Percentiles rank a stretch among this genome's conserved stretches.
Conservation (phyloP, 2,888 invertebrate genomes). For the Drosophila buzzatii region DNA sequence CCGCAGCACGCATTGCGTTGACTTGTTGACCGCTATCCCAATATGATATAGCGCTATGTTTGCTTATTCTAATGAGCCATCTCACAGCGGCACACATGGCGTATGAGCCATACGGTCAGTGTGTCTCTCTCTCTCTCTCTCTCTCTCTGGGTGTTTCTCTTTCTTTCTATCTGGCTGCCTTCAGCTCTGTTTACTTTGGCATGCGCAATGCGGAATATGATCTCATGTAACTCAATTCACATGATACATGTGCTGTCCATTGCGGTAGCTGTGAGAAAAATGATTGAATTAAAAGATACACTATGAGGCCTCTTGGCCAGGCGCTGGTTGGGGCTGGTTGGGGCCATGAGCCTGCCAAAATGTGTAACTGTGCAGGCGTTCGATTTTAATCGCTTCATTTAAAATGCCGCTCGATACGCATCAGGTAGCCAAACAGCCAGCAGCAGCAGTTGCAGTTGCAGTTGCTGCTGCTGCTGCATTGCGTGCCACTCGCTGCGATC, state of each 20-base stretch:
- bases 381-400: conserved; percentile 83
- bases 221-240: conserved; percentile 75
- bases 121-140: background rate
- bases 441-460: background rate
- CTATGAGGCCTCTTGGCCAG: conserved; percentile 14
- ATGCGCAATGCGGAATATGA: conserved; percentile 60
- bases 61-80: conserved; percentile 71
- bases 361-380: conserved; percentile 76
- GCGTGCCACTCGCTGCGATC: conserved; percentile 79
- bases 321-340: background rate
- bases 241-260: conserved; percentile 56
- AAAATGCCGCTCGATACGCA: conserved; percentile 80
- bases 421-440: conserved; percentile 63
- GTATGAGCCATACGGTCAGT: conserved; percentile 25
- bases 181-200: conserved; percentile 23
- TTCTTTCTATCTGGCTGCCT: background rate
- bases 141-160: too few relatives aligned
- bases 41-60: conserved; percentile 52
- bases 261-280: conserved; percentile 74
- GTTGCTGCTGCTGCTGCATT: conserved; percentile 45
- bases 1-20: conserved; percentile 50
- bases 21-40: conserved; percentile 67
- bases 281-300: conserved; percentile 74
- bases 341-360: conserved; percentile 48
- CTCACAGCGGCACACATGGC: conserved; percentile 30